Evolutionary conservation across 2,113 vertebrate genomes (phyloP), one percentile per base, ranked within the genome.

Genomic region (Gobio gobio): DNA sequence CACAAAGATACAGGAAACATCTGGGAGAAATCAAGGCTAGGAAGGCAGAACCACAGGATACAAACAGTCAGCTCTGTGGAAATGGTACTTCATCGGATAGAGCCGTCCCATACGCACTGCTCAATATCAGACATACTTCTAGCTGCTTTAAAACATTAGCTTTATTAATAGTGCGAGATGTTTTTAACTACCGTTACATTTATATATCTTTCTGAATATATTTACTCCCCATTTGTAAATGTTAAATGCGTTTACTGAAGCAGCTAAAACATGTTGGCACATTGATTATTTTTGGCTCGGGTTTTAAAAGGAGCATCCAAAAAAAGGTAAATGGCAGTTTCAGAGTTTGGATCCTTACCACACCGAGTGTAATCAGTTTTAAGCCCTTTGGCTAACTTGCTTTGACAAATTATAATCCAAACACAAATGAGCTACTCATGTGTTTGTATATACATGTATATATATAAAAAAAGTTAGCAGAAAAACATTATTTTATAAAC

Each of bases 1-100:
- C 86, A 83, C 61, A 91, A 51, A 94, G 89, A 94, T 91, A 94
- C 94, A 94, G 93, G 93, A 95, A 95, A 95, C 94, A 95, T 95
- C 94, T 95, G 94, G 94, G 89, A 94, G 89, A 84, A 91, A 94
- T 94, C 92, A 93, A 87, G 89, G 76, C 29, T 66, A 86, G 89
- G 90, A 91, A 91, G 90, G 90, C 87, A 88, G 86, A 86, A 94
- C 93, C 93, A 87, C 93, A 93, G 91, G 93, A 94, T 91, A 93
- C 90, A 91, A 93, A 89, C 90, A 90, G 86, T 43, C 47, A 83
- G 84, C 86, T 78, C 87, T 89, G 51, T 74, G 85, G 63, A 75
- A 89, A 88, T 88, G 54, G 64, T 12, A 91, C 83, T 86, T 84
- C 87, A 77, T 84, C 47, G 49, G 56, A 93, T 66, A 47, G 70